These are phyloP conservation scores for Hydropotes inermis DNA, from an alignment of 2,113 vertebrate species.

Conservation along the genomic window DNA sequence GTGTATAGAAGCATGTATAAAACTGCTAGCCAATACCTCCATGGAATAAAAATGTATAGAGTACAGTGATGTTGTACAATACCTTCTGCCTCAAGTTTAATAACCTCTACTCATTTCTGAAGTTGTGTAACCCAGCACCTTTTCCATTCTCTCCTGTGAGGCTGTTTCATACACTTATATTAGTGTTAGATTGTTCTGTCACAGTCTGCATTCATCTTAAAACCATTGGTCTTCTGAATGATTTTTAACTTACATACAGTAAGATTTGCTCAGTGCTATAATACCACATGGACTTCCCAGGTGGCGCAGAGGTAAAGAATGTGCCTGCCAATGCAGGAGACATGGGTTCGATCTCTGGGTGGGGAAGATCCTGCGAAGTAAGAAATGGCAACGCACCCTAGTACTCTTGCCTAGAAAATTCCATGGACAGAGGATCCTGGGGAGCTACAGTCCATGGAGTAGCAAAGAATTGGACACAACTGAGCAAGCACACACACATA, in stretches of 20 bases:
- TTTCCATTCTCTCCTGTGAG: neutral
- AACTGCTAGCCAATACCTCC: too few relatives aligned
- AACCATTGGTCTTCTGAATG: neutral
- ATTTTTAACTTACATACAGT: neutral
- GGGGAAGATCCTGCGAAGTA: neutral
- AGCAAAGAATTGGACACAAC: neutral
- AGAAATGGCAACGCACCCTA: neutral
- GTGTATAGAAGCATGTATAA: neutral
- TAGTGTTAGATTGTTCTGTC: neutral
- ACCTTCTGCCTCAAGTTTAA: neutral
- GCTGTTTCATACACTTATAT: neutral
- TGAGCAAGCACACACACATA: neutral
- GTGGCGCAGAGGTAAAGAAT: neutral
- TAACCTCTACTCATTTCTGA: neutral
- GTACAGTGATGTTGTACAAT: too few relatives aligned
- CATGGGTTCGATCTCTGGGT: neutral
- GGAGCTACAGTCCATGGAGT: neutral
- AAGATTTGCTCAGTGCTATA: neutral
- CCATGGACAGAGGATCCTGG: neutral
- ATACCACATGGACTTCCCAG: neutral
- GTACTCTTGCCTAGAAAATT: neutral
- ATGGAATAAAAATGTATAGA: too few relatives aligned
- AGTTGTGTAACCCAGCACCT: accelerated
- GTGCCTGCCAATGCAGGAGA: neutral
- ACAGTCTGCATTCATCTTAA: neutral